Conservation (phyloP, 2,797 vertebrate genomes). For the Microcaecilia unicolor region DNA sequence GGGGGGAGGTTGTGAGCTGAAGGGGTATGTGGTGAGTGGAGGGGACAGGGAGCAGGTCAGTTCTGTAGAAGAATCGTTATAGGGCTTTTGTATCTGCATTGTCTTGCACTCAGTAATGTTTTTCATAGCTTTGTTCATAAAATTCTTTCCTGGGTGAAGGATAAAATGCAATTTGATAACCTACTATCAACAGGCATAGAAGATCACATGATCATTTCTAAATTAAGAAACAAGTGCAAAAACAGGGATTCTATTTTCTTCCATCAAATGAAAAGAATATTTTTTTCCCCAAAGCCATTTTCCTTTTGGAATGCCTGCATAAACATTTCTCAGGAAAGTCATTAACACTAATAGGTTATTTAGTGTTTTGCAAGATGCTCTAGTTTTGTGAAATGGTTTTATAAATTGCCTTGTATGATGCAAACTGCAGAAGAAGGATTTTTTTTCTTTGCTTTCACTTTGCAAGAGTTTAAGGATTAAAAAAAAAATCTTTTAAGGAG, state of each 20-base stretch:
- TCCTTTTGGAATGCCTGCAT: constrained; percentile 6
- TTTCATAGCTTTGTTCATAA: no score
- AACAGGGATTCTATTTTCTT: constrained; percentile 5
- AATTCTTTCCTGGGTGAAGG: no score
- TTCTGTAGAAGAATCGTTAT: no score
- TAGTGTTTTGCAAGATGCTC: not conserved
- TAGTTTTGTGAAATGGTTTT: constrained; percentile 3
- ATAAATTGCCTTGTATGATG: constrained; percentile 4
- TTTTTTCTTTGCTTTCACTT: not conserved
- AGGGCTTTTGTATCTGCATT: no score
- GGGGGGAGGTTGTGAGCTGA: no score
- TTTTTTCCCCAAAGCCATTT: not conserved
- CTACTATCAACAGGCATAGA: not conserved
- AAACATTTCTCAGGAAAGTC: constrained; percentile 1
- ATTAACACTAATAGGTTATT: not conserved
- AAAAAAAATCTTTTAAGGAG: constrained; percentile 8
- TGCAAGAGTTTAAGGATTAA: no score
- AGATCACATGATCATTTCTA: not conserved
- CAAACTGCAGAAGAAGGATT: constrained; percentile 1
- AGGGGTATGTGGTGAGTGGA: no score
- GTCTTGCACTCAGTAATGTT: no score
- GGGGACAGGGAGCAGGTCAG: no score
- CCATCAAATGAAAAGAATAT: constrained; percentile 1
- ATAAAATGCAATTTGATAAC: not conserved
- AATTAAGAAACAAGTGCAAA: no score